phyloP scores from a whole-genome alignment of 2,888 invertebrate species.

The Sinopyrophorus schimmeli region DNA sequence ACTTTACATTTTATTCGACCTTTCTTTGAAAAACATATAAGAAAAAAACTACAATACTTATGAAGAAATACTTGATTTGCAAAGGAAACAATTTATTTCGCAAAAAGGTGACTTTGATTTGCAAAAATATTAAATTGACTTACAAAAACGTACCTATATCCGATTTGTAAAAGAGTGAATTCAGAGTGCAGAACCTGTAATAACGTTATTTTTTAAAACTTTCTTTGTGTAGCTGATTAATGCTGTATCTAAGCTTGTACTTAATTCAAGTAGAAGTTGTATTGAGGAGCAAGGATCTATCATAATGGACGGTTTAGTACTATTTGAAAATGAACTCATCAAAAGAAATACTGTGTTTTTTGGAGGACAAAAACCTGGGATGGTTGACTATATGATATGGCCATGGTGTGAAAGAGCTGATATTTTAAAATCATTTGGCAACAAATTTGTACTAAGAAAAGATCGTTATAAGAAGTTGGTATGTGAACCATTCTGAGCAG shows the following conservation, averaged over 20 bases:
- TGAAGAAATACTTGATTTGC: no score
- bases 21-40: no score
- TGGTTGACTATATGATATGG: constrained; percentile 84
- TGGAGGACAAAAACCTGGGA: constrained; percentile 71
- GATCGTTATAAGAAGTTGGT: constrained; percentile 70
- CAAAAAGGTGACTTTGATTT: no score
- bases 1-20: no score
- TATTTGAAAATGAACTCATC: constrained; percentile 68
- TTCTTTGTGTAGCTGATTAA: constrained; percentile 63
- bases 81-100: no score
- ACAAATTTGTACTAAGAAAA: constrained; percentile 66
- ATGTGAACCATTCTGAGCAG: constrained; percentile 40
- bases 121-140: no score
- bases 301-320: constrained; percentile 59
- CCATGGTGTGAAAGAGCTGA: constrained; percentile 78
- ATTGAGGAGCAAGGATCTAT: constrained; percentile 45
- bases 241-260: constrained; percentile 61
- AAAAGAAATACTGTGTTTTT: constrained; percentile 68
- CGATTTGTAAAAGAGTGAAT: no score
- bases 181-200: no score
- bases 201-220: no score
- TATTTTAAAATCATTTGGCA: constrained; percentile 63
- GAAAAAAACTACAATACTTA: no score
- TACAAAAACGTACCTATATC: no score
- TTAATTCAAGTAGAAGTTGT: constrained; percentile 43